Evolutionary conservation across 2,888 invertebrate species (phyloP), one percentile per base, ranked within the genome.

Genomic region (Chrysodeixis includens): DNA sequence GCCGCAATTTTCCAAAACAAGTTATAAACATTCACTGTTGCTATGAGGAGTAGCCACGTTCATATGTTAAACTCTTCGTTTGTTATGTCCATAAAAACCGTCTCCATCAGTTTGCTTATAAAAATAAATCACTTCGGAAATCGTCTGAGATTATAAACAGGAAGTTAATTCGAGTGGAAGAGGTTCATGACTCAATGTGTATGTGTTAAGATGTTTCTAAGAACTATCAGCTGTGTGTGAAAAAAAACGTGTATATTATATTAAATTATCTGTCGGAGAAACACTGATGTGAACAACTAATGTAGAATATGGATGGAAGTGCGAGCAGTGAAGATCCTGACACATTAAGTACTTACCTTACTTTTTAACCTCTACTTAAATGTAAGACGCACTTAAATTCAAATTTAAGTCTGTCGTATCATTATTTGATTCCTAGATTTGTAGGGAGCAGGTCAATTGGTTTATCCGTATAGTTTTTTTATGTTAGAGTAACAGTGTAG

Each of bases 161-260:
- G 40, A 53, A 53, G 60, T 60, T 12, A 8, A 44, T 40, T 49
- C 22, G 10, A 22, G 10, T 62, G 22, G 12, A 4, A 61, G 60
- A 30, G 44, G 30, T 53, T 54, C 30, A 51, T 60, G 30, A 35
- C 44, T 30, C 51, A 59, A 59, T 59, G 40, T 61, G 18, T 32
- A 61, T 61, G 20, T 30, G 30, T 30, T 30, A 20, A 5, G 53
- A 61, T 3, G 26, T 44, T 61, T 54, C 20, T 20, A 0, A 49
- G 46, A 20, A 49, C 3, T n/a, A 5, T 4, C 14, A 1, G 40
- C 7, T 14, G 5, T n/a, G 5, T 40, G 35, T 35, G 14, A 40
- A 40, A 40, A 40, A n/a, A 1, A n/a, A n/a, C 1, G 40, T 12
- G 40, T 40, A 35, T 3, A n/a, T n/a, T n/a, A 40, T n/a, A 26